Percentiles rank a stretch among this genome's conserved stretches.
Conservation (phyloP, 2,888 invertebrate species). For the Drosophila neonasuta region DNA sequence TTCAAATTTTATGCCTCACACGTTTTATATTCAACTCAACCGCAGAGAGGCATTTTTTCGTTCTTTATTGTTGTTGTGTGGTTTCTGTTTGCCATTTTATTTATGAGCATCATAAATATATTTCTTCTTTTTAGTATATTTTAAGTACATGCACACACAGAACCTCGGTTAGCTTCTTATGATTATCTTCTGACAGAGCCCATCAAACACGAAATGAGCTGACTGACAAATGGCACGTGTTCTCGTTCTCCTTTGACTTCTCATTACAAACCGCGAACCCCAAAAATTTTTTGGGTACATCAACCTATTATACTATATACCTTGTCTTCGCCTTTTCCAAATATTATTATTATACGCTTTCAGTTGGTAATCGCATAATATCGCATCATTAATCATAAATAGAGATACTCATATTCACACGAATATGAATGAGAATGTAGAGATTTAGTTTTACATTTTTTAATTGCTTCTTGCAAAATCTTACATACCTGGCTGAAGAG, state of each 20-base stretch:
- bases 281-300: constrained; percentile 25
- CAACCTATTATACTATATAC: constrained; percentile 35
- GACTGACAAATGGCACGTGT: constrained; percentile 70
- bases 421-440: background rate
- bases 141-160: constrained; percentile 48
- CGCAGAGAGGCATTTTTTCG: constrained; percentile 35
- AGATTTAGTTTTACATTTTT: background rate
- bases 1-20: constrained; percentile 70
- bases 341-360: constrained; percentile 11
- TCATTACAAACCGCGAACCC: constrained; percentile 7
- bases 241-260: constrained; percentile 31
- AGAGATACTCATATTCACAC: too few relatives aligned
- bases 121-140: constrained; percentile 49
- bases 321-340: background rate
- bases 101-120: constrained; percentile 74
- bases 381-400: constrained; percentile 13
- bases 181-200: constrained; percentile 63
- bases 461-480: background rate
- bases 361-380: constrained; percentile 3
- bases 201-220: constrained; percentile 45
- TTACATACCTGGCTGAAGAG: background rate
- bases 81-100: constrained; percentile 64
- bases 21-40: constrained; percentile 42
- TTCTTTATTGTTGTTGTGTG: constrained; percentile 9
- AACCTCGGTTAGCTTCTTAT: constrained; percentile 41